Base-by-base conservation (phyloP, 2,113 vertebrate species). In the Hucho hucho region DNA sequence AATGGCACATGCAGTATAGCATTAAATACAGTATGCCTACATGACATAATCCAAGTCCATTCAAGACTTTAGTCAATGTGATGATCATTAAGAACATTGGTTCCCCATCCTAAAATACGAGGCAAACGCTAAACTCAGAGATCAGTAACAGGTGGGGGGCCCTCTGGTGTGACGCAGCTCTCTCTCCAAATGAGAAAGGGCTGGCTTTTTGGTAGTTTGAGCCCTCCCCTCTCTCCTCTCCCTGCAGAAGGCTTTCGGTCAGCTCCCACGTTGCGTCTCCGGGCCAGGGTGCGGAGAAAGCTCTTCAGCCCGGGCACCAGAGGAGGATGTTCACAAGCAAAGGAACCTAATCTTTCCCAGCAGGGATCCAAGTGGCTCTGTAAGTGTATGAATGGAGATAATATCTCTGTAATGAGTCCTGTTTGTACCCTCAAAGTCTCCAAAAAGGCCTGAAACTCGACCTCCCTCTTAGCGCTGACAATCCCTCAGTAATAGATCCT, bases 351-450 rank as follows among this genome's bases (percentile, higher is more conserved):
- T 94, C 91, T 94, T 87, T 94, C 91, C 92, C 92, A 91, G 91
- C 90, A 92, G 91, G 91, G 87, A 90, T 90, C 88, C 87, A 88
- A 91, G 89, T 88, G 69, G 88, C 91, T 92, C 90, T 93, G 88
- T 87, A 93, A 93, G 91, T 92, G 93, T 93, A 93, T 94, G 93
- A 94, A 94, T 94, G 89, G 89, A 94, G 93, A 95, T 95, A 93
- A 95, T 94, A 95, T 95, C 93, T 92, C 90, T 87, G 91, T 94
- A 94, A 94, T 94, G 91, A 94, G 88, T 89, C 89, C 93, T 92
- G 93, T 93, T 94, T 92, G 93, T 93, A 91, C 87, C 92, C 93
- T 93, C 92, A 91, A 92, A 92, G 91, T 93, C 91, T 89, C 93
- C 89, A 92, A 93, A 92, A 93, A 89, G 81, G 88, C 81, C 89